Conservation (phyloP, 2,797 vertebrate species). For the Platyrinchus mystaceus region DNA sequence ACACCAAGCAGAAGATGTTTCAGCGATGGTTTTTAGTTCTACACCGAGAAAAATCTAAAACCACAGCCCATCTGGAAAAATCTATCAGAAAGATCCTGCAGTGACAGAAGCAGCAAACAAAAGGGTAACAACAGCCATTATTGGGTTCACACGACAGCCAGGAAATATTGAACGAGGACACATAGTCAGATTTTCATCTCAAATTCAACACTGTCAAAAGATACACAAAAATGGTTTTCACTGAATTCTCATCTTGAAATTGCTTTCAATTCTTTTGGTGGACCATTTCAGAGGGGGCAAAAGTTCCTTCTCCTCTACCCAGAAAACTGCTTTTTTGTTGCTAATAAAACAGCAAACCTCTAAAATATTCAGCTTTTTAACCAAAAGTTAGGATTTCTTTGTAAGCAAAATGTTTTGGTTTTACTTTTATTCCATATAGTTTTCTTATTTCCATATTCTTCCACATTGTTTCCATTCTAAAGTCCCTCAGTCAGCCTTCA, state of each 20-base stretch:
- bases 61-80: not conserved
- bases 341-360: not conserved
- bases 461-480: not conserved
- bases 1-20: not conserved
- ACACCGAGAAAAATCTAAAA: not conserved
- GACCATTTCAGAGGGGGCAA: not conserved
- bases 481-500: not conserved
- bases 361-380: not conserved
- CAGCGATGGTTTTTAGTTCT: not conserved
- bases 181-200: not conserved
- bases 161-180: not conserved
- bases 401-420: not conserved
- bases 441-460: not conserved
- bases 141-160: not conserved
- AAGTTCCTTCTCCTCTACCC: not conserved
- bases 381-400: not conserved
- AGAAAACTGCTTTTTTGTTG: not conserved
- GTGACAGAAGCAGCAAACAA: not conserved
- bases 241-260: not conserved
- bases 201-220: not conserved
- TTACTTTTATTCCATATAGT: not conserved
- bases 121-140: not conserved
- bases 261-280: not conserved
- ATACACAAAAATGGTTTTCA: not conserved
- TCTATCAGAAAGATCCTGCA: not conserved